Evolutionary conservation across 2,113 vertebrate species (phyloP), one percentile per base, ranked within the genome.

Genomic region (Mohoua ochrocephala): DNA sequence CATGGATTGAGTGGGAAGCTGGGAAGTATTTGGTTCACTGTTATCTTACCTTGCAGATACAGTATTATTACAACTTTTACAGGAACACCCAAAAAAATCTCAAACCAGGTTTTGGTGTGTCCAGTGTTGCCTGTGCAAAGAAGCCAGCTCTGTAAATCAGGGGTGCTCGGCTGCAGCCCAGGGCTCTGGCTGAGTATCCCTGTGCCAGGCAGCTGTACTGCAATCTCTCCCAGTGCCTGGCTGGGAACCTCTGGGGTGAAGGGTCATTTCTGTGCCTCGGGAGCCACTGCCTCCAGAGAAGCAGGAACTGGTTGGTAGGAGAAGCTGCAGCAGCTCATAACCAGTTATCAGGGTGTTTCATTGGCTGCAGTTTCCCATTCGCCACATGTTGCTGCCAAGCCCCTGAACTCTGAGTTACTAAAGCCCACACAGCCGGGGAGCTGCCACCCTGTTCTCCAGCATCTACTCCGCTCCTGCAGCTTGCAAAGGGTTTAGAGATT

Each of bases 131-230:
- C 10, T 12, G 19, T 45, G 22, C 61, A 4, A 52, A 42, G 57
- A 75, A n/a, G 37, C 13, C 37, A 35, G 0, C 28, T 30, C 4
- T 79, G 31, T 52, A 16, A 77, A 20, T 13, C 1, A 3, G 27
- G 33, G 18, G 6, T 79, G 61, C 21, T 20, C 67, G 37, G 37
- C 50, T 89, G 80, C 60, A 47, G 39, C 15, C 1, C 4, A 24
- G 41, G 30, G n/a, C 50, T 70, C 35, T 12, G 24, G 9, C 18
- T 61, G 52, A 61, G 37, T 7, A 1, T 84, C 68, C 57, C 33
- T 18, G 2, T 0, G 5, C 45, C 67, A 19, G 12, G 57, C 39
- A 68, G 78, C 28, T 6, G 0, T 0, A 1, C n/a, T 52, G 37
- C 19, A 2, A 9, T 41, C 59, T 31, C 13, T 74, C 35, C 53